phyloP scores from a whole-genome alignment of 2,113 vertebrate genomes.

The Copsychus sechellarum region DNA sequence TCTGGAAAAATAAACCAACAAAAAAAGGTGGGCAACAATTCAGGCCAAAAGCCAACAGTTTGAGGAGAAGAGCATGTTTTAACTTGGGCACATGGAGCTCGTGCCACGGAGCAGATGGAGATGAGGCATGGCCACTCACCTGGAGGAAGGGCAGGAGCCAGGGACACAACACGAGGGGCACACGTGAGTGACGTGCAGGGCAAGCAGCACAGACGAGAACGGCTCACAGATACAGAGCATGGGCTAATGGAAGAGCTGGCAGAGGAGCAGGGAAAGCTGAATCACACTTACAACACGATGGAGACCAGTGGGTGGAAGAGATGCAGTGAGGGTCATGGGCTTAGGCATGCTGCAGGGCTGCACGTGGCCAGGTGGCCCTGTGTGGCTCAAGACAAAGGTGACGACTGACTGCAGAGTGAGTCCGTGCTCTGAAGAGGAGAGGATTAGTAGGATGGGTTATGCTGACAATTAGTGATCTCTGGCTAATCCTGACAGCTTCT shows the following conservation, averaged over 20 bases:
- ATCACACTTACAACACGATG: slow-evolving; percentile 42
- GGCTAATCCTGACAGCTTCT: background rate
- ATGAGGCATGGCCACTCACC: background rate
- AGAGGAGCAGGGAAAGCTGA: slow-evolving; percentile 22
- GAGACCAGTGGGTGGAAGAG: slow-evolving; percentile 58
- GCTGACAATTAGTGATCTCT: background rate
- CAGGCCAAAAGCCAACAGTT: background rate
- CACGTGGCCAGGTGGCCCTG: background rate
- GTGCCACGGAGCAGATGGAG: background rate
- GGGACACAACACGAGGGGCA: background rate
- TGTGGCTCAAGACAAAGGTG: slow-evolving; percentile 19
- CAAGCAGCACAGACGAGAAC: background rate
- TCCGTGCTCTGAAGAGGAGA: slow-evolving; percentile 4
- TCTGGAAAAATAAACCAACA: background rate
- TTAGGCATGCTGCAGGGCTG: slow-evolving; percentile 47
- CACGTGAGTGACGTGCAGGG: background rate
- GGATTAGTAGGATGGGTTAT: slow-evolving; percentile 17
- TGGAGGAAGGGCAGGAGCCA: slow-evolving; percentile 11
- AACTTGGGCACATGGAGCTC: fast-evolving
- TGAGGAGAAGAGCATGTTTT: background rate
- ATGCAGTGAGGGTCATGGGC: slow-evolving; percentile 46
- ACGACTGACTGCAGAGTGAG: slow-evolving; percentile 33
- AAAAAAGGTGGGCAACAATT: background rate
- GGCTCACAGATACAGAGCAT: background rate
- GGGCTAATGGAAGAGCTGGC: slow-evolving; percentile 22